phyloP scores from a whole-genome alignment of 2,888 invertebrate species.

The Epinotia demarniana region DNA sequence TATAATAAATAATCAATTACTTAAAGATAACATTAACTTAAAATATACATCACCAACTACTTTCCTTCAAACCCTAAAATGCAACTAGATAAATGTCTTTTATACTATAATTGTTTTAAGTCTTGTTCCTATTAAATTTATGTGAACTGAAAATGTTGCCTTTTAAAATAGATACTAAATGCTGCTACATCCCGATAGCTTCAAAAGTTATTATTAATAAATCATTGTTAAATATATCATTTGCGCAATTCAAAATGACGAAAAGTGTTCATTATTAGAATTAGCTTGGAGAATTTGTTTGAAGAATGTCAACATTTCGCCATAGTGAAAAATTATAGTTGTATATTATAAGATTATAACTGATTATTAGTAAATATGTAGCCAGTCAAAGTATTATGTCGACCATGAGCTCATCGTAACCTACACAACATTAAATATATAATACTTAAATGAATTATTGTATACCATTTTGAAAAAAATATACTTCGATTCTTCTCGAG shows the following conservation, averaged over 20 bases:
- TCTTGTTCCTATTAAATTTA: background rate
- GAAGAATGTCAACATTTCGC: background rate
- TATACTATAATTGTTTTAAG: background rate
- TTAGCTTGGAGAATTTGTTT: too few relatives aligned
- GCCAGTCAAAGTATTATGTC: too few relatives aligned
- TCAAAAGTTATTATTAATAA: background rate
- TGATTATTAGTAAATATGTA: too few relatives aligned
- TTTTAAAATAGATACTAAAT: background rate
- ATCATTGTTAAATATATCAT: background rate
- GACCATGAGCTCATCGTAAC: too few relatives aligned
- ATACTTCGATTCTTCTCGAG: too few relatives aligned
- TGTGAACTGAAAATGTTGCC: background rate
- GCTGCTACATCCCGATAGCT: background rate
- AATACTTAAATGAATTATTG: too few relatives aligned
- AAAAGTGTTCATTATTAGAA: background rate
- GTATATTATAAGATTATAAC: too few relatives aligned
- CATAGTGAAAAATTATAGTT: too few relatives aligned
- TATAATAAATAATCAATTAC: background rate
- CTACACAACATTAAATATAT: too few relatives aligned
- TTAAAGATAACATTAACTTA: background rate
- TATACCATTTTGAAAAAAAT: too few relatives aligned
- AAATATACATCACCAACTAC: constrained; percentile 11
- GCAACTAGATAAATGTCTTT: constrained; percentile 16
- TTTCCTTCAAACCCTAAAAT: background rate
- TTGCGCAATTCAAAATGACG: background rate